phyloP scores from a whole-genome alignment of 2,888 invertebrate species.

The Opisthograptis luteolata region DNA sequence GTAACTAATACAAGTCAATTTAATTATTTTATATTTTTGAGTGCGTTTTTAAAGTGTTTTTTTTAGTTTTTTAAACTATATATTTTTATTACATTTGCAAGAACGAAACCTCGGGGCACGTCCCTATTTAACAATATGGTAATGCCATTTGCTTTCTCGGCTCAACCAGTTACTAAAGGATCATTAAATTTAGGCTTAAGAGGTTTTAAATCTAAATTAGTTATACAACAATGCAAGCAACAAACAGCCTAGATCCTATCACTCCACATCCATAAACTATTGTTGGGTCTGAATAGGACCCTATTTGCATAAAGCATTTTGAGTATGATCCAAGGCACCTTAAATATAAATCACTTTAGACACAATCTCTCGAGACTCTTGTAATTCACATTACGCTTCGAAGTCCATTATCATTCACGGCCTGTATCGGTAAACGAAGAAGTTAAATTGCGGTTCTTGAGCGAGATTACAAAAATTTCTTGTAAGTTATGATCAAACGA shows the following conservation, averaged over 20 bases:
- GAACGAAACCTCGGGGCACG: no score
- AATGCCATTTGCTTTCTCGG: no score
- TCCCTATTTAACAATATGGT: no score
- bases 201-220: conserved; percentile 5
- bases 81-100: no score
- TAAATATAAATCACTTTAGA: conserved; percentile 26
- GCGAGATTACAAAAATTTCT: conserved; percentile 46
- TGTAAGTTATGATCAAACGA: conserved; percentile 37
- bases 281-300: conserved; percentile 18
- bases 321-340: conserved; percentile 15
- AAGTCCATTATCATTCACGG: conserved; percentile 46
- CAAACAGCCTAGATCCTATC: conserved; percentile 2
- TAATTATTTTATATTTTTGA: no score
- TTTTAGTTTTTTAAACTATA: no score
- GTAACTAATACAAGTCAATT: no score
- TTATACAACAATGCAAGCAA: background rate
- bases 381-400: conserved; percentile 25
- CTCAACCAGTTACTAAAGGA: no score
- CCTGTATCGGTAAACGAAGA: conserved; percentile 49
- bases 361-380: conserved; percentile 18
- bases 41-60: no score
- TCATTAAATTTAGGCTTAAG: background rate
- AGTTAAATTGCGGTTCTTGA: conserved; percentile 51
- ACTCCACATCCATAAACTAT: conserved; percentile 7
- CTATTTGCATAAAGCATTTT: conserved; percentile 31